Base-by-base conservation (phyloP, 1,140 invertebrate genomes). In the Drosophila triauraria region DNA sequence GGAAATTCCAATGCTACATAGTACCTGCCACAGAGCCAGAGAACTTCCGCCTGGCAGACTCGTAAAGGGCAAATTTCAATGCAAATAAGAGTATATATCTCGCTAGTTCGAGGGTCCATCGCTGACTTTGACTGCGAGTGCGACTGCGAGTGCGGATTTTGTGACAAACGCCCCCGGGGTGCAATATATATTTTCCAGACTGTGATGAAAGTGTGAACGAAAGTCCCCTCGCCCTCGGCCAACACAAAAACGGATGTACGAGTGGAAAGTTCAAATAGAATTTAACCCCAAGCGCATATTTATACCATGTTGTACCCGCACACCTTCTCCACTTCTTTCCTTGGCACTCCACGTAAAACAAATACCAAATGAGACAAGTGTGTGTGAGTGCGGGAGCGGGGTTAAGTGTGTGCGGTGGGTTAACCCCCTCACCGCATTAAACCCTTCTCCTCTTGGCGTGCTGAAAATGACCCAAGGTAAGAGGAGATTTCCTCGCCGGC, bases 121-220 rank as follows among this genome's bases (percentile, higher is more conserved):
- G 58, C 53, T 60, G 72, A 59, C 72, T 59, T 53, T 65, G 74
- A 59, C 56, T 77, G 58, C 46, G 50, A 60, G 35, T 57, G 25
- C 4, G 15, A 50, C 44, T 58, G 30, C 12, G 25, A 42, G 30
- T 48, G 17, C 48, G 42, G 40, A 51, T 71, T 56, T 56, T 57
- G 71, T 87, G 84, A 87, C 80, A 87, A 87, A 87, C 64, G 69
- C 78, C 85, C 78, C 75, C 58, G 44, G 85, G 85, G 85, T 79
- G 78, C 78, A 90, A 90, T 90, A 90, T 90, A 90, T 80, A 84
- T 78, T 78, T 63, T 40, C 43, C 44, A 57, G 53, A 54, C 64
- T 84, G 67, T 90, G 90, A 90, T 90, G 82, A 91, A 90, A 90
- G 79, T 91, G 79, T 76, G 79, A 86, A 77, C 85, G 71, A 64